Evolutionary conservation across 2,888 invertebrate species (phyloP), one percentile per base, ranked within the genome.

Genomic region (Homarus gammarus): DNA sequence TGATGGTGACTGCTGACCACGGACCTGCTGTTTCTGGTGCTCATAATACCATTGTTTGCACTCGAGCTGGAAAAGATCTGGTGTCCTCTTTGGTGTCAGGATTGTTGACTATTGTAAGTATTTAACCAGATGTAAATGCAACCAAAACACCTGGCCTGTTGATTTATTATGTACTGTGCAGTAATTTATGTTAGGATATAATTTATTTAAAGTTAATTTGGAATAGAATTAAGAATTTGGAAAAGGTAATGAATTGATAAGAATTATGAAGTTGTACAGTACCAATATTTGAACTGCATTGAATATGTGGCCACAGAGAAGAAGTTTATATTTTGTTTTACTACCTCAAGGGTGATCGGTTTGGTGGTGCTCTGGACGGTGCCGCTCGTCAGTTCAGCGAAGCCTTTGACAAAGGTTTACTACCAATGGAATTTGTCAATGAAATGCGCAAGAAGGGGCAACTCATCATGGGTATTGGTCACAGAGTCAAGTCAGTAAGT

Each of bases 391-490:
- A 99, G 95, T 99, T 99, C 95, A 98, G 98, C 92, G 98, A 98
- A 93, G 99, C 99, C 0, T 97, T 98, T 94, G 99, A 99, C 94
- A 96, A 96, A 85, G 98, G 98, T 3, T 95, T 97, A 93, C 98
- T 98, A 93, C 99, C 99, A 0, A 97, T 98, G 96, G 99, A 99
- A 94, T 99, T 99, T 95, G 99, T 99, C 81, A 99, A 99, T 94
- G 96, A 97, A 93, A 99, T 99, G 96, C 95, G 99, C 49, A 99
- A 99, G 93, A 97, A 98, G 94, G 99, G 99, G 0, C 97, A 99
- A 93, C 96, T 99, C 40, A 99, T 99, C 93, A 99, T 99, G 99
- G 99, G 99, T 90, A 99, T 99, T 93, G 99, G 99, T 0, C 99
- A 99, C 95, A 96, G 96, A 88, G 96, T 96, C 81, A 96, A 96